Percentiles rank a stretch among this genome's conserved stretches.
phyloP scores from a whole-genome alignment of 2,888 invertebrate species.

The Digitonthophagus gazella region DNA sequence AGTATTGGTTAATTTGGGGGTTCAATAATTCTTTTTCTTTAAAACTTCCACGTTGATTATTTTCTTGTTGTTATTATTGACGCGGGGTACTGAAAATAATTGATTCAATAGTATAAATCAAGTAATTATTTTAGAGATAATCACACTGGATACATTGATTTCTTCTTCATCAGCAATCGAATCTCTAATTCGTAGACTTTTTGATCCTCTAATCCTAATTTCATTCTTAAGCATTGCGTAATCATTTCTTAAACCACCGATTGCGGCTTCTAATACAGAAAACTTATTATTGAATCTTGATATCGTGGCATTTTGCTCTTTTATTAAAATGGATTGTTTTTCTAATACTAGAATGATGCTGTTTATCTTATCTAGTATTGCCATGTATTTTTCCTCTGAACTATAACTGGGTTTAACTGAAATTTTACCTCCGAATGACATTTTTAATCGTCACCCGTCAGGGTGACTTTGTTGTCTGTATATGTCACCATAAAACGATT shows the following conservation, averaged over 20 bases:
- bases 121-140: not conserved
- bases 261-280: not conserved
- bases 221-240: not conserved
- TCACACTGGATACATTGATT: not conserved
- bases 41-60: too few species aligned
- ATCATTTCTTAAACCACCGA: not conserved
- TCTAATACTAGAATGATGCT: not conserved
- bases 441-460: not conserved
- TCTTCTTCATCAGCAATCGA: not conserved
- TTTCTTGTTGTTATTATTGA: not conserved
- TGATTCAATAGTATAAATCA: too few species aligned
- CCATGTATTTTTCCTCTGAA: not conserved
- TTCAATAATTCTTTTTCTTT: too few species aligned
- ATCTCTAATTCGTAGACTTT: not conserved
- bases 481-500: not conserved
- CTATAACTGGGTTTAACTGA: not conserved
- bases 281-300: not conserved
- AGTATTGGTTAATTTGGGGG: too few species aligned
- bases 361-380: not conserved
- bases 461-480: not conserved
- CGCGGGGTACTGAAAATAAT: not conserved
- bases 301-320: constrained; percentile 4
- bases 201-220: not conserved
- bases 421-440: not conserved
- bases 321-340: not conserved